phyloP scores from a whole-genome alignment of 2,113 vertebrate genomes.

The Opisthocomus hoazin region DNA sequence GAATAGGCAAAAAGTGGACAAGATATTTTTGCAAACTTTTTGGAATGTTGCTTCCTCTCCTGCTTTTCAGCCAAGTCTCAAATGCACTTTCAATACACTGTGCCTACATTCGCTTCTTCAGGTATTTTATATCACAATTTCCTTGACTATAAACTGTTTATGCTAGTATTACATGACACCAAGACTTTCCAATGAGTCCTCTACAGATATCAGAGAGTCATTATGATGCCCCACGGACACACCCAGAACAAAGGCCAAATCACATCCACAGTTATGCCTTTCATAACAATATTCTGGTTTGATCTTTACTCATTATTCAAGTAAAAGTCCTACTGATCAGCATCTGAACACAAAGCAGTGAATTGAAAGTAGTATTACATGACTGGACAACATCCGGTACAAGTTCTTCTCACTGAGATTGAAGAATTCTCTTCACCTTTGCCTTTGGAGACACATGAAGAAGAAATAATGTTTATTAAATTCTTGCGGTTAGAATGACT shows the following conservation, averaged over 20 bases:
- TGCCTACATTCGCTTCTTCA: background rate
- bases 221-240: background rate
- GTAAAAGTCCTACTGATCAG: background rate
- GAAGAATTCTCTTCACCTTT: constrained; percentile 21
- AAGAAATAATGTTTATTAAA: constrained; percentile 11
- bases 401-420: background rate
- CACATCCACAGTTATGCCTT: background rate
- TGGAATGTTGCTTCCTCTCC: background rate
- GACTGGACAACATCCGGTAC: background rate
- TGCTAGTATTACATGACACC: background rate
- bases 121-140: constrained; percentile 24
- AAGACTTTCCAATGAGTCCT: background rate
- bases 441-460: constrained; percentile 16
- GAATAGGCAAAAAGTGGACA: background rate
- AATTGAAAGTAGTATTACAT: background rate
- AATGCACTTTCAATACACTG: background rate
- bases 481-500: background rate
- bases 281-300: background rate
- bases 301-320: background rate
- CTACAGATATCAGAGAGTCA: background rate
- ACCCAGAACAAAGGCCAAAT: background rate
- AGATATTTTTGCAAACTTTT: background rate
- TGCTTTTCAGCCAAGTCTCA: background rate
- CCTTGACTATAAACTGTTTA: constrained; percentile 22
- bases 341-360: background rate